Evolutionary conservation across 2,888 invertebrate species (phyloP).

Genomic region (Tromatobia lineatoria): DNA sequence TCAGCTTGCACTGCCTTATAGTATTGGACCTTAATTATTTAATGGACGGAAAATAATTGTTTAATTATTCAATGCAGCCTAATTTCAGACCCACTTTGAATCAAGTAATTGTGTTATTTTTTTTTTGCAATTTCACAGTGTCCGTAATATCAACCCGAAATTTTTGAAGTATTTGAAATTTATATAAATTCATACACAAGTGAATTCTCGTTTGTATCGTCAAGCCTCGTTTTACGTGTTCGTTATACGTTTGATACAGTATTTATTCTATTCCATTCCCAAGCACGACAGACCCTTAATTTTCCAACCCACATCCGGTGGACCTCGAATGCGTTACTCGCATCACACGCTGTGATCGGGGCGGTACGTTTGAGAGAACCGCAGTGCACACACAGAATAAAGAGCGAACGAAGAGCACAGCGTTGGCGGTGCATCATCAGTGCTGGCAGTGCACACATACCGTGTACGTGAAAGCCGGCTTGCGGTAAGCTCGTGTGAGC

Average conservation of each 20-base stretch:
- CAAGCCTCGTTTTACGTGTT: conserved; percentile 18
- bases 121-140: neutral
- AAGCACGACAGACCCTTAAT: conserved; percentile 9
- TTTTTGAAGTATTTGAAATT: neutral
- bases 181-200: conserved; percentile 7
- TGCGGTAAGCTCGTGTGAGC: conserved; percentile 13
- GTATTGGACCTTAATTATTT: neutral
- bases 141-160: neutral
- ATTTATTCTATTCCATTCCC: conserved; percentile 31
- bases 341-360: conserved; percentile 9
- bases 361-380: conserved; percentile 32
- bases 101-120: neutral
- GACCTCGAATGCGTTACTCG: conserved; percentile 13
- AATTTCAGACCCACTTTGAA: neutral
- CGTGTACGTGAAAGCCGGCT: conserved; percentile 15
- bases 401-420: conserved; percentile 28
- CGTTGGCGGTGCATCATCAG: conserved; percentile 42
- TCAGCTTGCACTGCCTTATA: no score
- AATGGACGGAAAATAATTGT: no score
- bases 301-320: conserved; percentile 32
- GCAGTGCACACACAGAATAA: conserved; percentile 14
- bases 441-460: conserved; percentile 15
- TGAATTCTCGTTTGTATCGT: conserved; percentile 4
- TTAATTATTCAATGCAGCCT: no score
- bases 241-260: conserved; percentile 13